Percentiles rank a stretch among this genome's conserved stretches.
Evolutionary conservation across 2,113 vertebrate species (phyloP).

Genomic region (Riparia riparia): DNA sequence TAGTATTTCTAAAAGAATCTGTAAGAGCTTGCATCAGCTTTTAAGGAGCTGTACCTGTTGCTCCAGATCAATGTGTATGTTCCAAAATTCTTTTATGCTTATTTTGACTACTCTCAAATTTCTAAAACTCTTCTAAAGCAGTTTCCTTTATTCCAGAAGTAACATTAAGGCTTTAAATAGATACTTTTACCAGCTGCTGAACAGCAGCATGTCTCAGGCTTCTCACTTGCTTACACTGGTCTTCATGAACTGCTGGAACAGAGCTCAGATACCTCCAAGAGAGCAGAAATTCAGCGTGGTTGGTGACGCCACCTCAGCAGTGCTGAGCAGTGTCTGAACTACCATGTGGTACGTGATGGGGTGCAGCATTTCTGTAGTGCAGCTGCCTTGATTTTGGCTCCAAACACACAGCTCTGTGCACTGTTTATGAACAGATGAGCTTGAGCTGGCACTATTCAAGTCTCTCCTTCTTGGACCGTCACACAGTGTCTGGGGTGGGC

Average conservation of each 20-base stretch:
- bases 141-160: not conserved
- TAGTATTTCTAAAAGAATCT: not conserved
- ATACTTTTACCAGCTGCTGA: not conserved
- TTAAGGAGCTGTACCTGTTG: not conserved
- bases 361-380: not conserved
- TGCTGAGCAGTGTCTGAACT: not conserved
- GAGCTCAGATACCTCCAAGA: not conserved
- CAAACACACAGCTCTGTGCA: not conserved
- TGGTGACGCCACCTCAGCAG: not conserved
- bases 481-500: rapidly evolving
- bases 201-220: not conserved
- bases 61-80: not conserved
- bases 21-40: not conserved
- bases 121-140: not conserved
- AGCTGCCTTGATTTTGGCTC: not conserved
- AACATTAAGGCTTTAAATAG: not conserved
- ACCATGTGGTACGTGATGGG: rapidly evolving
- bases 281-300: not conserved
- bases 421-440: not conserved
- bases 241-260: not conserved
- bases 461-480: not conserved
- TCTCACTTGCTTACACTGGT: rapidly evolving
- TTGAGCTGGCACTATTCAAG: not conserved
- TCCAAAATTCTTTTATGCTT: not conserved
- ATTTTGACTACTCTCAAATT: not conserved